Conservation (phyloP, 2,888 invertebrate species). For the Athrips mouffetella region DNA sequence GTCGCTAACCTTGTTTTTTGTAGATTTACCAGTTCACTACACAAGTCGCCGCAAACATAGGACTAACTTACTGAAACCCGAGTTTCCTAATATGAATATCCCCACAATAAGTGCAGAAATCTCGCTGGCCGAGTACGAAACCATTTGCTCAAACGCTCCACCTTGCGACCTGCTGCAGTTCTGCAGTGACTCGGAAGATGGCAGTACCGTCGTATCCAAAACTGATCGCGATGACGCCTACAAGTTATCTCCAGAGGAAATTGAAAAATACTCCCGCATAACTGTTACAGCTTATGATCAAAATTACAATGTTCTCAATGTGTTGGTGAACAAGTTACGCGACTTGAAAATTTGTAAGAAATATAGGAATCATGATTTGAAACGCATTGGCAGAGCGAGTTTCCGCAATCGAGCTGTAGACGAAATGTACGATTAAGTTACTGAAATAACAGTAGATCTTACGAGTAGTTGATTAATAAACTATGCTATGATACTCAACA, state of each 20-base stretch:
- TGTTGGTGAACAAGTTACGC: conserved; percentile 45
- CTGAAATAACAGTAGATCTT: no score
- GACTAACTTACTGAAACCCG: conserved; percentile 41
- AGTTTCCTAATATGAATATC: conserved; percentile 29
- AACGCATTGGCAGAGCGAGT: conserved; percentile 46
- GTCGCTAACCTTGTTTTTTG: conserved; percentile 14
- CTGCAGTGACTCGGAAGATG: conserved; percentile 27
- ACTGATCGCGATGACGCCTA: conserved; percentile 20
- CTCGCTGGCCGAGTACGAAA: conserved; percentile 33
- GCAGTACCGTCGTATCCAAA: conserved; percentile 38
- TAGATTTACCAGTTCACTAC: conserved; percentile 41
- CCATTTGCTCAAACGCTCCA: conserved; percentile 32
- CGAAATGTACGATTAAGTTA: not conserved
- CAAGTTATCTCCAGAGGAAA: conserved; percentile 39
- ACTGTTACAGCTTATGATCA: conserved; percentile 34
- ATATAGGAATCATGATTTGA: conserved; percentile 42
- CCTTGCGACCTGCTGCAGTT: conserved; percentile 19
- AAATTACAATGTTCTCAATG: conserved; percentile 42
- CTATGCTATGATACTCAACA: no score
- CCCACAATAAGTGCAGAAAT: conserved; percentile 30
- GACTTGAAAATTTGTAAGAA: conserved; percentile 46
- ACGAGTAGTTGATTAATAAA: no score
- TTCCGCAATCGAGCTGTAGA: not conserved
- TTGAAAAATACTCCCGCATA: conserved; percentile 43
- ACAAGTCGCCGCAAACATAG: conserved; percentile 39